Evolutionary conservation across 2,797 vertebrate genomes (phyloP), one percentile per base, ranked within the genome.

Genomic region (Chelmon rostratus): DNA sequence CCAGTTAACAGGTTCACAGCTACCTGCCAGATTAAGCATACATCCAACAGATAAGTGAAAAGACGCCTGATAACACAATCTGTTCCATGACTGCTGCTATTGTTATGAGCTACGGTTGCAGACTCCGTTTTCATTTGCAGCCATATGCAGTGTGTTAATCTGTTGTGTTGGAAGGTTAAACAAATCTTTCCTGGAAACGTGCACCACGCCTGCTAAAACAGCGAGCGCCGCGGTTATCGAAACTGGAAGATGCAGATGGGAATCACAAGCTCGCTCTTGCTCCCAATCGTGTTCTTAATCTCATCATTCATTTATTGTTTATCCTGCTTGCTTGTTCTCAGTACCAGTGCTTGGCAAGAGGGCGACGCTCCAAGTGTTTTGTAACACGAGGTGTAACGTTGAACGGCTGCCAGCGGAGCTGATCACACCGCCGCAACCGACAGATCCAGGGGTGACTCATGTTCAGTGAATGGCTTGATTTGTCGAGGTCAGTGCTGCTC

Each of bases 301-400:
- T 80, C 85, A 79, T 84, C 76, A 83, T 83, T 84, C 86, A 81
- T 79, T 85, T 74, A 82, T 89, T 91, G 78, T 73, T 82, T 82
- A 85, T 87, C 79, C 73, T 82, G 54, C 71, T 76, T 40, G n/a
- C 71, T 63, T 7, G 58, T 84, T 88, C 70, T 78, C 57, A 73
- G 74, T 50, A 66, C 54, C 59, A 31, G 49, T 8, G 62, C 65
- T 76, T 84, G 86, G 79, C 65, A 73, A 78, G 52, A 86, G 68
- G 79, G 80, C 47, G 21, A 59, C 5, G 66, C 76, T 85, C 80
- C 84, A 85, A 86, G 86, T 85, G 82, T 91, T 91, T 86, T 79
- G 86, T 88, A 90, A 92, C 76, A 82, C 0, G 59, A 88, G 79
- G 74, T 67, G 70, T 67, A 54, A 76, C 61, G 16, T 4, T 79